Percentiles rank a stretch among this genome's conserved stretches.
Conservation (phyloP, 2,888 invertebrate genomes). For the Andrena bicolor region DNA sequence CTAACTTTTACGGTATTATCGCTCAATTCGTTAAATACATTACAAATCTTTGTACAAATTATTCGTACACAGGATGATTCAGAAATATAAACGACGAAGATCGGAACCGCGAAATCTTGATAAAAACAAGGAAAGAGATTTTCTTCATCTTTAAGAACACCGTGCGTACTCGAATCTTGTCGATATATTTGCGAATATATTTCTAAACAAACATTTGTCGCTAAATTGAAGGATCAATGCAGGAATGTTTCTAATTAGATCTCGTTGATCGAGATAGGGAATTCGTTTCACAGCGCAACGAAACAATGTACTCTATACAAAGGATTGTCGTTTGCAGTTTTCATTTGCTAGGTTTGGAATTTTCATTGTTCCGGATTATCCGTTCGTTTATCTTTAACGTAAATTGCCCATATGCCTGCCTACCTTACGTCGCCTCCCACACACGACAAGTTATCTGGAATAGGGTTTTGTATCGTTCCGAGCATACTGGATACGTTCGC, state of each 20-base stretch:
- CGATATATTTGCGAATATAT: slow-evolving; percentile 11
- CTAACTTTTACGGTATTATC: slow-evolving; percentile 31
- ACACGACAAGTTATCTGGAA: slow-evolving; percentile 86
- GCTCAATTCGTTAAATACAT: slow-evolving; percentile 29
- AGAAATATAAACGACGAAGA: slow-evolving; percentile 18
- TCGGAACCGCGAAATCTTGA: neutral
- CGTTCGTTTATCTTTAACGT: slow-evolving; percentile 40
- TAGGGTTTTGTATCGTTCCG: slow-evolving; percentile 82
- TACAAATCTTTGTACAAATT: slow-evolving; percentile 51
- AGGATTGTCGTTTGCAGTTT: slow-evolving; percentile 24
- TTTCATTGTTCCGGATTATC: slow-evolving; percentile 25
- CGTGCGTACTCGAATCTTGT: neutral
- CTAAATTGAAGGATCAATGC: neutral
- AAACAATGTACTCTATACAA: slow-evolving; percentile 31
- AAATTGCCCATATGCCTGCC: slow-evolving; percentile 77
- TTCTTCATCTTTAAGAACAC: slow-evolving; percentile 11
- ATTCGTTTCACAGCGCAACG: neutral
- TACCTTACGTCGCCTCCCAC: slow-evolving; percentile 88
- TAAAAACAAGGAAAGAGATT: slow-evolving; percentile 15
- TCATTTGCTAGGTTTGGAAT: slow-evolving; percentile 13
- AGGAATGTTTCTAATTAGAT: neutral
- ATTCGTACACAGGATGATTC: slow-evolving; percentile 14
- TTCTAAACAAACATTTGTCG: slow-evolving; percentile 7
- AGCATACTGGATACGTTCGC: slow-evolving; percentile 79
- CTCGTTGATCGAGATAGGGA: neutral